Percentiles rank a stretch among this genome's conserved stretches.
Conservation (phyloP, 2,888 invertebrate species). For the Prenolepis imparis region DNA sequence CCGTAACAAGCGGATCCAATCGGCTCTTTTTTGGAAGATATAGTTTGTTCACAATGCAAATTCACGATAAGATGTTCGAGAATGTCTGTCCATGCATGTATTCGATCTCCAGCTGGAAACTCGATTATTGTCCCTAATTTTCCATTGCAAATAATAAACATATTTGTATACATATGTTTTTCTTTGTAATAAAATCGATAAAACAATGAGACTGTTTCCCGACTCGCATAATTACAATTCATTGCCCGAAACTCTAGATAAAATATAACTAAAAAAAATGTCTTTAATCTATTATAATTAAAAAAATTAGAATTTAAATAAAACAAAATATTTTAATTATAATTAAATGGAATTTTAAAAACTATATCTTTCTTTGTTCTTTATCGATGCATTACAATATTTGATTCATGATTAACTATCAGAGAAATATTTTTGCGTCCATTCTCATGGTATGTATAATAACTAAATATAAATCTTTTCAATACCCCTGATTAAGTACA, state of each 20-base stretch:
- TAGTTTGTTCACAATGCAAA: slow-evolving; percentile 75
- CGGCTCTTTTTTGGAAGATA: slow-evolving; percentile 64
- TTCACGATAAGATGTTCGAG: slow-evolving; percentile 23
- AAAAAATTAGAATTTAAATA: no score
- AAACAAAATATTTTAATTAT: no score
- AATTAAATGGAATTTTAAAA: not conserved
- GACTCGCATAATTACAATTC: not conserved
- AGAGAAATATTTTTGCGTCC: not conserved
- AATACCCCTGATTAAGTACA: slow-evolving; percentile 66
- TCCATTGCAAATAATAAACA: slow-evolving; percentile 18
- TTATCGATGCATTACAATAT: not conserved
- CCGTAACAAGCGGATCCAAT: slow-evolving; percentile 69
- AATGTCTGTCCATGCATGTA: slow-evolving; percentile 21
- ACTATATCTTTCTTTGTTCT: not conserved
- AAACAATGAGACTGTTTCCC: not conserved
- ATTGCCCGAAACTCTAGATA: not conserved
- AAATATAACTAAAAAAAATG: not conserved
- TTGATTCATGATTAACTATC: not conserved
- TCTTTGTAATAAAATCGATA: not conserved
- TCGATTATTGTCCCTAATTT: slow-evolving; percentile 64
- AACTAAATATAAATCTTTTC: slow-evolving; percentile 31
- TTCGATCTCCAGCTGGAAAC: not conserved
- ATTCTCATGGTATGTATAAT: slow-evolving; percentile 17
- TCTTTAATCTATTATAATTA: no score
- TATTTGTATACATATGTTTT: slow-evolving; percentile 14